A percentile compares a stretch with the other conserved stretches of the same genome.
Evolutionary conservation across 2,888 invertebrate species (phyloP).

Genomic region (Caenorhabditis imperialis): DNA sequence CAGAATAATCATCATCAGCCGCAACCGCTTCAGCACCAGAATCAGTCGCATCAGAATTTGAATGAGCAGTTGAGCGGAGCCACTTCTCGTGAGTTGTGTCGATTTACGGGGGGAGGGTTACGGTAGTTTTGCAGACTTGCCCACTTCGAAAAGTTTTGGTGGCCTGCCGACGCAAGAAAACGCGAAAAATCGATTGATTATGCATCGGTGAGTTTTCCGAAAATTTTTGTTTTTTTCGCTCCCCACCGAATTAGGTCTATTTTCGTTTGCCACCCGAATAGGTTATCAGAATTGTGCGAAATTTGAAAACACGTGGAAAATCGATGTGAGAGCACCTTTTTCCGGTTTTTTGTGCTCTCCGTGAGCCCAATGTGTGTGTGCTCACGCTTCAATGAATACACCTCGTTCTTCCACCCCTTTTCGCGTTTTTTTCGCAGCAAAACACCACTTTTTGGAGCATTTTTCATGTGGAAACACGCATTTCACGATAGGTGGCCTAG

Average conservation of each 20-base stretch:
- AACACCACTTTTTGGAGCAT: not conserved
- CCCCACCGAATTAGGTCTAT: no score
- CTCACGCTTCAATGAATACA: not conserved
- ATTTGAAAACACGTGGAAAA: no score
- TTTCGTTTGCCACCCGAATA: no score
- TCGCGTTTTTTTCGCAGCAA: not conserved
- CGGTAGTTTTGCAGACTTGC: constrained; percentile 23
- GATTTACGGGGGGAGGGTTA: no score
- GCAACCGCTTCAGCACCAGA: not conserved
- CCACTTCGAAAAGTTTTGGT: constrained; percentile 52
- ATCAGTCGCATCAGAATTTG: constrained; percentile 9
- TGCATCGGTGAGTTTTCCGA: constrained; percentile 66
- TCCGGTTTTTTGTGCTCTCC: not conserved
- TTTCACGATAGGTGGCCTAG: not conserved
- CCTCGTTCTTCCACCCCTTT: constrained; percentile 4
- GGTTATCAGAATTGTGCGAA: no score
- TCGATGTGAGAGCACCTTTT: no score
- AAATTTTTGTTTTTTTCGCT: no score
- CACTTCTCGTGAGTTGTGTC: no score
- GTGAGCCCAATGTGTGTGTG: not conserved
- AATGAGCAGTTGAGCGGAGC: no score
- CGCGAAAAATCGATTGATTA: constrained; percentile 66
- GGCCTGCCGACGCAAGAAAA: constrained; percentile 43
- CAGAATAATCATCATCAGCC: no score
- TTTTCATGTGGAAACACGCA: no score